Evolutionary conservation across 1,140 invertebrate species (phyloP).

Genomic region (Paraescarpia echinospica): DNA sequence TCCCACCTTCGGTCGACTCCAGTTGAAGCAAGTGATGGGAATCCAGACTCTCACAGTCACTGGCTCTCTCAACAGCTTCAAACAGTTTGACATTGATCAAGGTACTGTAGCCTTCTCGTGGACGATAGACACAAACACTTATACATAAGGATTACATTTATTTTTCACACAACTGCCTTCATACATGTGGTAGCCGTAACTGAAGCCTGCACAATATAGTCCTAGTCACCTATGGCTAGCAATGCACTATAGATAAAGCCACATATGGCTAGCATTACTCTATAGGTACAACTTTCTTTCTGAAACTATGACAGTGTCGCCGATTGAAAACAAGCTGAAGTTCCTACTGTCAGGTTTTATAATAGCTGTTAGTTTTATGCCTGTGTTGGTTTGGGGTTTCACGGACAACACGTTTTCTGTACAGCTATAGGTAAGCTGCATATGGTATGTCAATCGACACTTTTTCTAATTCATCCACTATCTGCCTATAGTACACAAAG

Average conservation of each 20-base stretch:
- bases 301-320: background rate
- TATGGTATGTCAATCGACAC: background rate
- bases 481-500: background rate
- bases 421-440: background rate
- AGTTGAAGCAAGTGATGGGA: background rate
- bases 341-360: background rate
- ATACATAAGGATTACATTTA: too few relatives aligned
- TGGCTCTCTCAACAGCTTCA: background rate
- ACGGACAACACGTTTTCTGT: background rate
- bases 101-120: too few relatives aligned
- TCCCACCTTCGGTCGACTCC: constrained; percentile 38
- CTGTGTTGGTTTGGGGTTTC: background rate
- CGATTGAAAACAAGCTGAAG: background rate
- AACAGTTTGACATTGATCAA: background rate
- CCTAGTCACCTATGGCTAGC: too few relatives aligned
- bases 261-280: too few relatives aligned
- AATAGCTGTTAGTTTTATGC: background rate
- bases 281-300: background rate
- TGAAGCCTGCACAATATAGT: too few relatives aligned
- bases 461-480: background rate
- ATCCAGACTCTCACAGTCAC: background rate
- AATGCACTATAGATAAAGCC: too few relatives aligned
- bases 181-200: too few relatives aligned
- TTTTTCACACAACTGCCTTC: too few relatives aligned
- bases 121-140: too few relatives aligned